These are phyloP conservation scores for Rhinophrynus dorsalis DNA, from an alignment of 2,797 vertebrate genomes.

Conservation along the genomic window DNA sequence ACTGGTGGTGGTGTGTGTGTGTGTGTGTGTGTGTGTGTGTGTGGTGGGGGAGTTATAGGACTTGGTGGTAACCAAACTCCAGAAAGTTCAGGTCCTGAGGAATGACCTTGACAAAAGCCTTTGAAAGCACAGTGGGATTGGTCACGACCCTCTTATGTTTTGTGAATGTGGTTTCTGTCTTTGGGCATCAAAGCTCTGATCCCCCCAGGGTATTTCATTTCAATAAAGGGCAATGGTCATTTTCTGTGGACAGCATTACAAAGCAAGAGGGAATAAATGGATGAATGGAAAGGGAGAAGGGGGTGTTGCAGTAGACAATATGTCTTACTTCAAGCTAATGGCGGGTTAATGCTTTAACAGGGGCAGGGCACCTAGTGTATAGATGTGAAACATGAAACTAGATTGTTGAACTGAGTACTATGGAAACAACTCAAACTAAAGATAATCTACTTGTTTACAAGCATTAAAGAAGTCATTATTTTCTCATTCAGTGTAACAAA, in stretches of 20 bases:
- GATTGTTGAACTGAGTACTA: not conserved
- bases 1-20: too few species aligned
- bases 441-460: not conserved
- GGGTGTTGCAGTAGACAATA: not conserved
- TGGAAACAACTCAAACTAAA: not conserved
- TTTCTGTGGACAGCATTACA: conserved; percentile 10
- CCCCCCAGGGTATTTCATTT: conserved; percentile 19
- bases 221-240: not conserved
- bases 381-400: not conserved
- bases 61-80: conserved; percentile 1
- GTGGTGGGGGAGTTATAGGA: too few species aligned
- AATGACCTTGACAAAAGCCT: not conserved
- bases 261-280: conserved; percentile 15
- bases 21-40: too few species aligned
- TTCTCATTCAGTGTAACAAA: not conserved
- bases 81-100: not conserved
- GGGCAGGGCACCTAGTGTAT: not conserved
- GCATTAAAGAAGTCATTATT: not conserved
- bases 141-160: not conserved
- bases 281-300: conserved; percentile 4
- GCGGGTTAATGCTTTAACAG: not conserved
- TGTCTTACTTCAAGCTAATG: not conserved
- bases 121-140: not conserved
- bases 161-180: not conserved
- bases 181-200: conserved; percentile 17